Conservation (phyloP, 2,797 vertebrate species). For the Pipistrellus kuhlii region DNA sequence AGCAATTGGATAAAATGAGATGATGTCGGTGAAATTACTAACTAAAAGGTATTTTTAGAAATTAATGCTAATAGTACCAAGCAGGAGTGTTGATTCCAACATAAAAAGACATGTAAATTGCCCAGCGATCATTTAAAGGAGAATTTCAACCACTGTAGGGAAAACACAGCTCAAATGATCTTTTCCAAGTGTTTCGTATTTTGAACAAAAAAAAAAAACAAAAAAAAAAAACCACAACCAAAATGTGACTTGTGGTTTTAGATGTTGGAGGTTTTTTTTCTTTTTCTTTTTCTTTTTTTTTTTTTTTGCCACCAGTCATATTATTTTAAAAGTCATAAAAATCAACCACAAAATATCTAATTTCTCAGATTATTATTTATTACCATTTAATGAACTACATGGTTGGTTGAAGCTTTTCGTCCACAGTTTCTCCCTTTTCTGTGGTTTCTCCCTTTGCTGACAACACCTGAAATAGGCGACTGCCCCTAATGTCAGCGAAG, state of each 20-base stretch:
- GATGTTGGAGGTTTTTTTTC: background rate
- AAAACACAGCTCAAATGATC: constrained; percentile 19
- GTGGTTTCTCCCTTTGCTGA: background rate
- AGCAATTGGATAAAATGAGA: background rate
- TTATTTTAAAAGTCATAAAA: constrained; percentile 67
- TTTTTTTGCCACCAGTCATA: constrained; percentile 25
- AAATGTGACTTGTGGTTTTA: constrained; percentile 51
- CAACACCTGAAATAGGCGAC: background rate
- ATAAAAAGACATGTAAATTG: background rate
- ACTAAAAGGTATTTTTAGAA: background rate
- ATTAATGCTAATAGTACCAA: background rate
- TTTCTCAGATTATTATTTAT: constrained; percentile 62
- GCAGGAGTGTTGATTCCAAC: background rate
- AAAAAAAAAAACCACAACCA: constrained; percentile 27
- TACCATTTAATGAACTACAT: constrained; percentile 33
- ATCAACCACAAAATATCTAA: constrained; percentile 56
- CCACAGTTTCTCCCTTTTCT: background rate
- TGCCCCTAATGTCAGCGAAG: background rate
- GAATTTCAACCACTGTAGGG: background rate
- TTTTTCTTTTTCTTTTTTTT: constrained; percentile 17
- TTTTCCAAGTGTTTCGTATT: constrained; percentile 49
- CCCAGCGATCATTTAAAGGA: background rate
- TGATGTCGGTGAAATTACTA: background rate
- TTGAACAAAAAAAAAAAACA: background rate
- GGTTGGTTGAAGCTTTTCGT: background rate